phyloP scores from a whole-genome alignment of 2,888 invertebrate species.

The Drosophila bunnanda region DNA sequence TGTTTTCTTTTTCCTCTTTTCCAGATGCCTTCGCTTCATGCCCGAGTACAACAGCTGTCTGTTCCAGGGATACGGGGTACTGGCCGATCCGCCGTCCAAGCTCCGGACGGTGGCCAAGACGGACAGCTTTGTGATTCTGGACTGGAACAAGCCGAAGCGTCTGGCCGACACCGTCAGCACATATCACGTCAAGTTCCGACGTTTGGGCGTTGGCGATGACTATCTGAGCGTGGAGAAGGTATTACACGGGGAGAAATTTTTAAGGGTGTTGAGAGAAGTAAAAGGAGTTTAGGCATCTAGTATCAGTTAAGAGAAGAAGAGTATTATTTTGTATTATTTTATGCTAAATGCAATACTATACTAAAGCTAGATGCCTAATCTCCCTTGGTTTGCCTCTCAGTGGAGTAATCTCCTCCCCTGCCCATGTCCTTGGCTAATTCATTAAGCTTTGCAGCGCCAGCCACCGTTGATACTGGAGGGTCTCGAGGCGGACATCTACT shows the following conservation, averaged over 20 bases:
- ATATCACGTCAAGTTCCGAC: constrained; percentile 88
- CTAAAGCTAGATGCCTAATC: no score
- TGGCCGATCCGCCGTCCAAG: constrained; percentile 90
- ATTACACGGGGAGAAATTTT: constrained; percentile 13
- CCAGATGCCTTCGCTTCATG: constrained; percentile 92
- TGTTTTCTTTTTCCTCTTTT: neutral
- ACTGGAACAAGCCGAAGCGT: constrained; percentile 90
- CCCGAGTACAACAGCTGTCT: constrained; percentile 92
- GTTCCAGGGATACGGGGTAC: constrained; percentile 93
- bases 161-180: constrained; percentile 89
- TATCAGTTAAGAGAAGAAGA: neutral
- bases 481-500: constrained; percentile 90
- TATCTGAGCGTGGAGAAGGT: constrained; percentile 86
- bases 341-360: neutral
- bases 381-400: neutral
- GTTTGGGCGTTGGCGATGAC: constrained; percentile 86
- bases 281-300: neutral
- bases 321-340: neutral
- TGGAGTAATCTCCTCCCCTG: neutral
- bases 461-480: constrained; percentile 91
- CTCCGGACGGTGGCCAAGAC: constrained; percentile 90
- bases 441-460: constrained; percentile 85
- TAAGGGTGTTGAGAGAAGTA: no score
- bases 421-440: constrained; percentile 58
- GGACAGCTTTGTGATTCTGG: constrained; percentile 90